Base-by-base conservation (phyloP, 2,888 invertebrate genomes). In the Beris morrisii region DNA sequence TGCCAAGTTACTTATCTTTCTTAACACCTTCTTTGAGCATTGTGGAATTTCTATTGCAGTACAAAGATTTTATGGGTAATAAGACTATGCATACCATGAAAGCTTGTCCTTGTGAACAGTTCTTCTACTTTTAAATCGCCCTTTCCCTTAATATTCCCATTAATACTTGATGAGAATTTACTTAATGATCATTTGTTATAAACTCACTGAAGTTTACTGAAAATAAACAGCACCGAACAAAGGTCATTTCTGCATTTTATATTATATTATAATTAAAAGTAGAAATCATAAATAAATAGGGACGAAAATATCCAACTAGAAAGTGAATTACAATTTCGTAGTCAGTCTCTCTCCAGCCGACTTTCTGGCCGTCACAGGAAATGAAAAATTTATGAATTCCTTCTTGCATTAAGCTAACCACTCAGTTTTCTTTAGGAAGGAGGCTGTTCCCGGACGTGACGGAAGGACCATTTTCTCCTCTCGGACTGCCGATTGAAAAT, bases 311-410 rank as follows among this genome's bases (percentile, higher is more conserved):
- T 43, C 13, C 32, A 28, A 22, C 46, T 64, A 56, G 45, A 64
- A 67, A 67, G 52, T 64, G 67, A 67, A 67, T 67, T 67, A 67
- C 64, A 63, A 65, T 65, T 65, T 68, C 59, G 56, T 50, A 53
- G 50, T 38, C 65, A 61, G 50, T 68, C 65, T 22, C 52, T 61
- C 56, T 61, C 50, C 44, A 13, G 28, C 52, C 61, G 55, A 65
- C 59, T 52, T 65, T 65, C 59, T 68, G 68, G 65, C 45, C 61
- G 55, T 63, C 44, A 61, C 68, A 68, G 68, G 68, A 67, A 67
- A 67, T 67, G 67, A 67, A 67, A 67, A 67, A 65, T 67, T 67
- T 67, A 67, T 67, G 67, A 67, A 67, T 67, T 67, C 55, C 67
- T 67, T 67, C 67, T 67, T 65, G 54, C 67, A 64, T 67, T 67